Conservation (phyloP, 2,888 invertebrate species). For the Keiferia lycopersicella region DNA sequence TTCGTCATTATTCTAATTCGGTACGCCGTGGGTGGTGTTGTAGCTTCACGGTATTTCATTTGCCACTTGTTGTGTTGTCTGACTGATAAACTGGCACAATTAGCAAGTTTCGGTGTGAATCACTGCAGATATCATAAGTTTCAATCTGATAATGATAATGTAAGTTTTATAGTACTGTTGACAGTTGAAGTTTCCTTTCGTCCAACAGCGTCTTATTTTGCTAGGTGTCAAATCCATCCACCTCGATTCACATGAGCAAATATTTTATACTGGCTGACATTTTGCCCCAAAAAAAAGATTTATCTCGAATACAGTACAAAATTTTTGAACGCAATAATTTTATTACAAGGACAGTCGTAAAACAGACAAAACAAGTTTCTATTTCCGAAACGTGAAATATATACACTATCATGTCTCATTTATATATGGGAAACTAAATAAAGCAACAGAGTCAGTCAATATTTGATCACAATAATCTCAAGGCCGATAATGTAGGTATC, state of each 20-base stretch:
- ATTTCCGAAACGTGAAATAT: neutral
- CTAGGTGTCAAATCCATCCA: no score
- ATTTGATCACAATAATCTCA: slow-evolving; percentile 31
- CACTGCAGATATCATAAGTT: neutral
- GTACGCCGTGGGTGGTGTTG: slow-evolving; percentile 60
- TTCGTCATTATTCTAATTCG: slow-evolving; percentile 60
- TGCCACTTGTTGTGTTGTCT: slow-evolving; percentile 40
- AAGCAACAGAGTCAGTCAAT: neutral
- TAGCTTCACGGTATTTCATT: slow-evolving; percentile 48
- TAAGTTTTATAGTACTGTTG: no score
- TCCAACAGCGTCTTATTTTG: no score
- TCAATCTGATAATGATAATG: no score
- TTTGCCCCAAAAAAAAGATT: slow-evolving; percentile 1
- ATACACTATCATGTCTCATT: neutral
- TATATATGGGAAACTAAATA: neutral
- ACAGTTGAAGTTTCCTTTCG: no score
- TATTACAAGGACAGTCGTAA: slow-evolving; percentile 6
- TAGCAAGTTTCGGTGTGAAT: slow-evolving; percentile 24
- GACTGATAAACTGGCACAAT: slow-evolving; percentile 28
- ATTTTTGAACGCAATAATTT: neutral
- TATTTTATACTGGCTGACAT: neutral
- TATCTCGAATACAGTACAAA: slow-evolving; percentile 1
- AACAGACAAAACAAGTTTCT: slow-evolving; percentile 1
- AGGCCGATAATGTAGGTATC: slow-evolving; percentile 34
- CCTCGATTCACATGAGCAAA: slow-evolving; percentile 2